These are phyloP conservation scores for Grus americana DNA, from an alignment of 2,113 vertebrate genomes.

Conservation along the genomic window DNA sequence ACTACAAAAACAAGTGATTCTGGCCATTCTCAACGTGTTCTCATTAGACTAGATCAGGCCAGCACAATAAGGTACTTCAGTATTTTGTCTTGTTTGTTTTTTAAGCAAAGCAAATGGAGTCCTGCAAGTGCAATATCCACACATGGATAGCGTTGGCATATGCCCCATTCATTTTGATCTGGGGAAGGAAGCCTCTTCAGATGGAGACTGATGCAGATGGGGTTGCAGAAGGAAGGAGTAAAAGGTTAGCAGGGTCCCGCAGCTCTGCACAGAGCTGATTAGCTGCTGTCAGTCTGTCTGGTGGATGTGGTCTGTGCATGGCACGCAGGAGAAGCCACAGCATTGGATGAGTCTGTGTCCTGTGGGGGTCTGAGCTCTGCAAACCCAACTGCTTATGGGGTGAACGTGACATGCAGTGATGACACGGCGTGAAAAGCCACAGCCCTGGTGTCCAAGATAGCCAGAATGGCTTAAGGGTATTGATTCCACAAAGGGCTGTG, in stretches of 20 bases:
- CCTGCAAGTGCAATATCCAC: not conserved
- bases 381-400: not conserved
- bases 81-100: not conserved
- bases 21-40: accelerated
- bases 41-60: not conserved
- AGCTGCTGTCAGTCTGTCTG: not conserved
- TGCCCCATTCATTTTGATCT: not conserved
- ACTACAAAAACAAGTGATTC: not conserved
- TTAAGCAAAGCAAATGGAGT: not conserved
- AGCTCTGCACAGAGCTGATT: not conserved
- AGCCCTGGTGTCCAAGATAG: not conserved
- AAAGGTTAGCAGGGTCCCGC: not conserved
- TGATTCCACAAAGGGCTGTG: not conserved
- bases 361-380: not conserved
- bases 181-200: not conserved
- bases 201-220: not conserved
- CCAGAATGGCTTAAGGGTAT: not conserved
- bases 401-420: not conserved
- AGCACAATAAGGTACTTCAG: not conserved
- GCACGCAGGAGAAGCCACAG: not conserved
- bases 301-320: accelerated
- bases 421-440: accelerated
- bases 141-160: not conserved
- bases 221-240: not conserved
- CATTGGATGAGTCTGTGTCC: not conserved